Base-by-base conservation (phyloP, 2,888 invertebrate genomes). In the Lycophotia porphyrea region DNA sequence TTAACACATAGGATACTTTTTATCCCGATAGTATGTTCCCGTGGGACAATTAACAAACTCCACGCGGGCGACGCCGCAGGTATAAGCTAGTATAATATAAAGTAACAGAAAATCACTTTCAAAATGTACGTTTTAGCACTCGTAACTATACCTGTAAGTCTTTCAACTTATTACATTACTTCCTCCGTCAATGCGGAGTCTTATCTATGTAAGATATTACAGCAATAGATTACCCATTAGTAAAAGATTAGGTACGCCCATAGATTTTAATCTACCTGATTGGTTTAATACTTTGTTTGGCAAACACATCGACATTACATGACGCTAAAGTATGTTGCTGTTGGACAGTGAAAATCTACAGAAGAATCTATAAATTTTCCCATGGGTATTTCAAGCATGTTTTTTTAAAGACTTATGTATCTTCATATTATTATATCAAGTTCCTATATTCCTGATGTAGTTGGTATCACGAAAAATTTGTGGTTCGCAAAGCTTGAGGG, bases 281-380 rank as follows among this genome's bases (percentile, higher is more conserved):
- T 39, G 47, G 27, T 83, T 79, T 79, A 78, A 63, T 68, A 82
- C 44, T 39, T 52, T 75, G 52, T 76, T 82, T 67, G 67, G 0
- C 52, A 63, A 82, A 55, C 61, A 39, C 61, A 61, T 52, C 52
- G 36, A 76, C 44, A 47, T 18, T 47, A 1, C 34, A 82, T 39
- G 83, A 49, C 34, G 36, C 31, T 55, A 36, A 82, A 76, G 15
- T 63, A 78, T 82, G 36, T 2, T 27, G 11, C 60, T 27, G 34
- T 47, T 83, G 27, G 34, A 27, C 47, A 49, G 63, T 78, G 79
- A 78, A 64, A 68, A 49, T 83, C 4, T 78, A 49, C 84, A 79
- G 78, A 78, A 66, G 44, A 47, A 47, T 18, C 5, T 73, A 24
- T 58, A 39, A 80, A 58, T 80, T 78, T 44, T 44, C 70, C 21